Percentiles rank a stretch among this genome's conserved stretches.
Conservation (phyloP, 2,797 vertebrate species). For the Etheostoma perlongum region DNA sequence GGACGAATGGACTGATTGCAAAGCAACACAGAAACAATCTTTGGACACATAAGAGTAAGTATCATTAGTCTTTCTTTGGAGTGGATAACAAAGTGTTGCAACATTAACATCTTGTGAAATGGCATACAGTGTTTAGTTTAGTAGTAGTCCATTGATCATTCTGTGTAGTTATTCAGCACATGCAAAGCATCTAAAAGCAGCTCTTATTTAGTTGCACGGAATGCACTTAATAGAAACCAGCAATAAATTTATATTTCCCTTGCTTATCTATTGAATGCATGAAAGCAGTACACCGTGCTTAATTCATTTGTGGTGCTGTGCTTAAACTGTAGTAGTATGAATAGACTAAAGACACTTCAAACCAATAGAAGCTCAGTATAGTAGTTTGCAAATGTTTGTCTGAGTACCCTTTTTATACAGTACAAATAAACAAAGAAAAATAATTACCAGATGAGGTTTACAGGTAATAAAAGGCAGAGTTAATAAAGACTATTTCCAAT, state of each 20-base stretch:
- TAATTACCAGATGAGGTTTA: not conserved
- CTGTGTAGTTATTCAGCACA: not conserved
- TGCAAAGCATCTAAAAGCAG: constrained; percentile 22
- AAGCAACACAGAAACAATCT: constrained; percentile 24
- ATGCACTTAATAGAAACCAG: not conserved
- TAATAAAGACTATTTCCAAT: not conserved
- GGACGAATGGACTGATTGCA: constrained; percentile 38
- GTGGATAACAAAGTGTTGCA: not conserved
- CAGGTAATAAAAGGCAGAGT: not conserved
- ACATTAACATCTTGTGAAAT: not conserved
- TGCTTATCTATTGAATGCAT: not conserved
- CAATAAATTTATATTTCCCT: not conserved
- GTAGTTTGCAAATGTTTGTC: not conserved
- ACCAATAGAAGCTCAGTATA: not conserved
- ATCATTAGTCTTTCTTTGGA: not conserved
- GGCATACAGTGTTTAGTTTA: not conserved
- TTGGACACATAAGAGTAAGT: constrained; percentile 60
- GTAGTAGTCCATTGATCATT: not conserved
- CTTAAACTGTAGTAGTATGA: not conserved
- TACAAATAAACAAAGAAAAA: not conserved
- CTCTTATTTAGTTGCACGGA: not conserved
- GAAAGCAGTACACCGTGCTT: not conserved
- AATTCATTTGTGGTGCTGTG: not conserved
- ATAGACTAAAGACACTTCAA: not conserved
- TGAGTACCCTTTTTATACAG: rapidly evolving